A percentile compares a stretch with the other conserved stretches of the same genome.
phyloP scores from a whole-genome alignment of 2,888 invertebrate species.

The Spilosoma lubricipeda region DNA sequence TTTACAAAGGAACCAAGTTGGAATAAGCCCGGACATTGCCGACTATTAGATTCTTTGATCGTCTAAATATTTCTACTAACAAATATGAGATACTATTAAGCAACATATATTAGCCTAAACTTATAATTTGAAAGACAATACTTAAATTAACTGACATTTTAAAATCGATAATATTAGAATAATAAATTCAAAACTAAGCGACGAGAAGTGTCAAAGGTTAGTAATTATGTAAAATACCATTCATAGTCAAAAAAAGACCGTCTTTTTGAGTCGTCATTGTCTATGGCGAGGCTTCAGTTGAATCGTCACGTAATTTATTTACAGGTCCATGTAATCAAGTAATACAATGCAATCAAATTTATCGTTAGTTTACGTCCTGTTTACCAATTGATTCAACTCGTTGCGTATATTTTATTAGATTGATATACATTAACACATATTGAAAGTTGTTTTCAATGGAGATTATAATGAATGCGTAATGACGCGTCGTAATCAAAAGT shows the following conservation, averaged over 20 bases:
- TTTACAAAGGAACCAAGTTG: neutral
- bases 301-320: slow-evolving; percentile 9
- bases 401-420: slow-evolving; percentile 34
- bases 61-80: neutral
- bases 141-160: neutral
- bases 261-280: neutral
- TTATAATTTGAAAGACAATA: neutral
- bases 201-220: neutral
- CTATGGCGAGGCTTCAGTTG: neutral
- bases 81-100: neutral
- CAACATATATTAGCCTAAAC: neutral
- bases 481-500: slow-evolving; percentile 34
- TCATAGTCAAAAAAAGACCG: no score
- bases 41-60: neutral
- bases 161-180: neutral
- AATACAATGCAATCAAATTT: slow-evolving; percentile 28
- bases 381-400: slow-evolving; percentile 17
- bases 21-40: neutral
- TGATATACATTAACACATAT: slow-evolving; percentile 29
- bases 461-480: slow-evolving; percentile 21
- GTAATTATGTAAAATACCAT: neutral
- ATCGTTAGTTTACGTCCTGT: slow-evolving; percentile 36
- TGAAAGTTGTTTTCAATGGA: slow-evolving; percentile 40
- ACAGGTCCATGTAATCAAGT: neutral
- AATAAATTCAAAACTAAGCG: neutral